Percentiles rank a stretch among this genome's conserved stretches.
Conservation (phyloP, 1,140 invertebrate genomes). For the Trissolcus basalis region DNA sequence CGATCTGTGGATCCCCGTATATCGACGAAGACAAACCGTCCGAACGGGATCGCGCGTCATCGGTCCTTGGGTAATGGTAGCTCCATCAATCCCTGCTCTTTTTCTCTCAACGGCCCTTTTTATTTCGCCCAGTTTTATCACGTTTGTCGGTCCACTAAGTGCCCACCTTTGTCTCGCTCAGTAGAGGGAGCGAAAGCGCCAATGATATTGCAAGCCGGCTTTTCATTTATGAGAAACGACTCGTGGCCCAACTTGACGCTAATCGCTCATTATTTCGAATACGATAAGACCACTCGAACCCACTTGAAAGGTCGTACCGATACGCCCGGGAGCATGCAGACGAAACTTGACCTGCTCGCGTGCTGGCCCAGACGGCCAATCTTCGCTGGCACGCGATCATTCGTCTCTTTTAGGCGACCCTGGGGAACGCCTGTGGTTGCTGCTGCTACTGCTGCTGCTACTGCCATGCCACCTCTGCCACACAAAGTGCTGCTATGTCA, state of each 20-base stretch:
- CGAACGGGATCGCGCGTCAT: slow-evolving; percentile 10
- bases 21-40: slow-evolving; percentile 53
- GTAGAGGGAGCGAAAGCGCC: not conserved
- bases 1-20: slow-evolving; percentile 26
- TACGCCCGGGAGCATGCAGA: not conserved
- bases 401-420: slow-evolving; percentile 50
- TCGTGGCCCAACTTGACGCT: slow-evolving; percentile 66
- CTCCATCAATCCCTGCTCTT: slow-evolving; percentile 19
- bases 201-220: slow-evolving; percentile 59
- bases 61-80: slow-evolving; percentile 36
- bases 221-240: slow-evolving; percentile 54
- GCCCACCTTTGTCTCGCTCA: slow-evolving; percentile 23
- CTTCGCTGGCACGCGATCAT: slow-evolving; percentile 61
- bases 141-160: slow-evolving; percentile 29
- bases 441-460: slow-evolving; percentile 29
- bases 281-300: slow-evolving; percentile 7
- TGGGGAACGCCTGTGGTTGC: slow-evolving; percentile 39
- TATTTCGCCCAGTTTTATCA: slow-evolving; percentile 39
- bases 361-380: slow-evolving; percentile 51
- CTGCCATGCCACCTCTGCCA: slow-evolving; percentile 5
- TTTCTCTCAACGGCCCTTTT: slow-evolving; percentile 20
- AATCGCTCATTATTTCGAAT: slow-evolving; percentile 41
- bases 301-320: slow-evolving; percentile 17
- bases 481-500: not conserved
- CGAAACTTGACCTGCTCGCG: slow-evolving; percentile 51